Base-by-base conservation (phyloP, 2,888 invertebrate genomes). In the Alloscopus bannaensis region DNA sequence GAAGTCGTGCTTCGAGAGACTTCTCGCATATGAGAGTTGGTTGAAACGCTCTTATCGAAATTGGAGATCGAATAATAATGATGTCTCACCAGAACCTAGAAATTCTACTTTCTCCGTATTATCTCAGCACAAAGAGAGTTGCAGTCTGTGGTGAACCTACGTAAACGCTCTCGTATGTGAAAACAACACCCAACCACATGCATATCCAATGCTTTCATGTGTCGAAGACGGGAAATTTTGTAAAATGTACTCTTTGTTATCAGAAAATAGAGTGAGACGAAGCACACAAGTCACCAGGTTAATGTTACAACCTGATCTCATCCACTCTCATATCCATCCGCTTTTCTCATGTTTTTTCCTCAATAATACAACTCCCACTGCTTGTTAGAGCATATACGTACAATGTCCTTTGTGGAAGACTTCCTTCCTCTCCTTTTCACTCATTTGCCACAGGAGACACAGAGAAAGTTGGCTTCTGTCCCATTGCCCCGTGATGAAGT, bases 11-110 rank as follows among this genome's bases (percentile, higher is more conserved):
- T 8, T 36, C 13, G 6, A 36, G 36, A 36, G 36, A 13, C 6
- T 36, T 13, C 8, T 36, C 13, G 8, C 36, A 36, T 6, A 13
- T 8, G 13, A 8, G 36, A 36, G 36, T 36, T 36, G 36, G 6
- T 36, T 36, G 36, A 36, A 36, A 36, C 13, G 36, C 36, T 36
- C 36, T 36, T 36, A 36, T 36, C 36, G 36, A 36, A 36, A 36
- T 36, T 36, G 36, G 36, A 36, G 36, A 36, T 36, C 36, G 36
- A 36, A 36, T 36, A 36, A 36, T 36, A 36, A 36, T 36, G 36
- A 36, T 36, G 36, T 36, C 36, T 13, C 36, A 36, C 36, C 36
- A 13, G 8, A 36, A 13, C 36, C n/a, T n/a, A n/a, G n/a, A n/a
- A n/a, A n/a, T n/a, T n/a, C n/a, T n/a, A n/a, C n/a, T n/a, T n/a